Evolutionary conservation across 1,140 invertebrate genomes (phyloP).

Genomic region (Pseudomyrmex sp.): DNA sequence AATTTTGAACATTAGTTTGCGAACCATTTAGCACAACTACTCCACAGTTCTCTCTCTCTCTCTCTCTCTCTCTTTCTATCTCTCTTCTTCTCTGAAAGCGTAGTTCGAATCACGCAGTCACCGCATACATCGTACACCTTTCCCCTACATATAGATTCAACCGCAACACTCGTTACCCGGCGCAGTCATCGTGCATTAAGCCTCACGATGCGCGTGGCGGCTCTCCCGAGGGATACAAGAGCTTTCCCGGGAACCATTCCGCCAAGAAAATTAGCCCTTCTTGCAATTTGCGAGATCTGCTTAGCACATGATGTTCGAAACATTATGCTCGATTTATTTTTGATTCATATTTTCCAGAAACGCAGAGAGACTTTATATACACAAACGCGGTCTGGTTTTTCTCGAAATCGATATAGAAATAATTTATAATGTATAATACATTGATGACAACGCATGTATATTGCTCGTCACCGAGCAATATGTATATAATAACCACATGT

Average conservation of each 20-base stretch:
- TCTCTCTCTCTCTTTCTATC: constrained; percentile 15
- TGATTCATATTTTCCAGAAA: background rate
- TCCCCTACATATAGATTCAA: constrained; percentile 66
- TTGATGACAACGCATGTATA: background rate
- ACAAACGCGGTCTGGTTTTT: no score
- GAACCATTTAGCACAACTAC: constrained; percentile 77
- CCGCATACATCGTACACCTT: constrained; percentile 58
- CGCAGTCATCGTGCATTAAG: constrained; percentile 73
- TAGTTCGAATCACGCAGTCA: constrained; percentile 69
- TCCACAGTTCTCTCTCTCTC: constrained; percentile 5
- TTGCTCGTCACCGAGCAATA: no score
- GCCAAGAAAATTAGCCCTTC: constrained; percentile 37
- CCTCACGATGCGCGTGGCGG: constrained; percentile 43
- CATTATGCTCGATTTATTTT: background rate
- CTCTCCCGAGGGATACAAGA: constrained; percentile 37
- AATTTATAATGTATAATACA: background rate
- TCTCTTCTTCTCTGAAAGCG: constrained; percentile 44
- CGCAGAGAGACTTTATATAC: background rate
- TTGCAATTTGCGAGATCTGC: constrained; percentile 25
- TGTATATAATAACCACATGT: background rate
- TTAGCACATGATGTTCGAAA: background rate
- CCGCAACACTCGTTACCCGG: constrained; percentile 67
- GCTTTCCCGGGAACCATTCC: constrained; percentile 36
- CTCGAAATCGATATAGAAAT: no score
- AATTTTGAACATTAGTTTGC: constrained; percentile 77